Evolutionary conservation across 2,113 vertebrate species (phyloP).

Genomic region (Xyliphius kryptos): DNA sequence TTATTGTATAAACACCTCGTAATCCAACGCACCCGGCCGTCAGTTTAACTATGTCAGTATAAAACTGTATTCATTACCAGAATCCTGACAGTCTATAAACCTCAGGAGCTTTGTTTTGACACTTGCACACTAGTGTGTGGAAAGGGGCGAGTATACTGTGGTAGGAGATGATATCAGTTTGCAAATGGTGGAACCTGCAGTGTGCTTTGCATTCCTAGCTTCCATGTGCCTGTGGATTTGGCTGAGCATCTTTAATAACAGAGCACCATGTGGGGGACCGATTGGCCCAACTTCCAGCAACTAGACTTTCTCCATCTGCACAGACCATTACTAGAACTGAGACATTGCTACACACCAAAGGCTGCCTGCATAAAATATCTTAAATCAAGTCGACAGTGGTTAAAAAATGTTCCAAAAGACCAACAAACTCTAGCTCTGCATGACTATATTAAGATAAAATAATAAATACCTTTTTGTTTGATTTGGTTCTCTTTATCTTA

Average conservation of each 20-base stretch:
- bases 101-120: slow-evolving; percentile 10
- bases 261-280: slow-evolving; percentile 12
- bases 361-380: too few relatives aligned
- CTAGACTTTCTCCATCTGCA: slow-evolving; percentile 17
- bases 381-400: too few relatives aligned
- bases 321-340: slow-evolving; percentile 6
- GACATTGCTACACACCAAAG: too few relatives aligned
- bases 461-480: too few relatives aligned
- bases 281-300: background rate
- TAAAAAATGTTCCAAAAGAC: too few relatives aligned
- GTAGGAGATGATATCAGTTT: slow-evolving; percentile 1
- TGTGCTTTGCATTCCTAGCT: slow-evolving; percentile 1
- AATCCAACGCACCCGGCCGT: too few relatives aligned
- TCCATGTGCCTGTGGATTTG: slow-evolving; percentile 9
- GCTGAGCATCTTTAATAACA: background rate
- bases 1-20: slow-evolving; percentile 1
- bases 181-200: slow-evolving; percentile 6
- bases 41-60: background rate
- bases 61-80: background rate
- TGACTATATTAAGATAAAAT: too few relatives aligned
- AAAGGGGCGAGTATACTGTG: background rate
- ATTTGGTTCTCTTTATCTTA: too few relatives aligned
- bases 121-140: background rate
- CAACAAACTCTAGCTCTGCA: too few relatives aligned
- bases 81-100: background rate